Base-by-base conservation (phyloP, 2,888 invertebrate species). In the Conistra vaccinii region DNA sequence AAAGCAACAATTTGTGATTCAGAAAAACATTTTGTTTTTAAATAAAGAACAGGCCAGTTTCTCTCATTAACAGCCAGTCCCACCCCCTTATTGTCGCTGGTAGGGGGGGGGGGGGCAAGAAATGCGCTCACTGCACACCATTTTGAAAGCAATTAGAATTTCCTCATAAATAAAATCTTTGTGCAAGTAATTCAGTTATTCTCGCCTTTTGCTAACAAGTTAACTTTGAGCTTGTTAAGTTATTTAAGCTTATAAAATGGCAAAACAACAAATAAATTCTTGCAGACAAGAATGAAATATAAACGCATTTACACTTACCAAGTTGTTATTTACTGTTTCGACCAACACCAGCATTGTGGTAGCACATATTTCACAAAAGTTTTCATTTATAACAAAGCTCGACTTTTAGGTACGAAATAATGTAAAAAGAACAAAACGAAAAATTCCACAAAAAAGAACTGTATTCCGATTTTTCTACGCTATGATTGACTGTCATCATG, bases 41-140 rank as follows among this genome's bases (percentile, higher is more conserved):
- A 76, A 75, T 60, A 63, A 71, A 42, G 63, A 72, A 78, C 62
- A 45, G 45, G 29, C 58, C 39, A 71, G 69, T 72, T 79, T 83
- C 63, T 85, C 67, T 86, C 76, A 81, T 81, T 83, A 76, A 55
- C 80, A 62, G 73, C 62, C 75, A 68, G 76, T 73, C 63, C 66
- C 70, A 1, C 51, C n/a, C 53, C 42, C 53, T 70, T 78, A 77
- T 75, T 77, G 69, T 72, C 71, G 58, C 45, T 48, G 45, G 14
- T 70, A 39, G 61, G 23, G 51, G 51, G 17, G 20, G 6, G 48
- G 20, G 45, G 20, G 57, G 53, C 2, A 48, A 63, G 26, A 69
- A 66, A 71, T 73, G 57, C 29, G 63, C 73, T 77, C 57, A 55
- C 60, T 60, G 73, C 71, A 73, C n/a, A 57, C 60, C 48, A 66